Conservation (phyloP, 1,140 invertebrate genomes). For the Drosophila kanapiae region DNA sequence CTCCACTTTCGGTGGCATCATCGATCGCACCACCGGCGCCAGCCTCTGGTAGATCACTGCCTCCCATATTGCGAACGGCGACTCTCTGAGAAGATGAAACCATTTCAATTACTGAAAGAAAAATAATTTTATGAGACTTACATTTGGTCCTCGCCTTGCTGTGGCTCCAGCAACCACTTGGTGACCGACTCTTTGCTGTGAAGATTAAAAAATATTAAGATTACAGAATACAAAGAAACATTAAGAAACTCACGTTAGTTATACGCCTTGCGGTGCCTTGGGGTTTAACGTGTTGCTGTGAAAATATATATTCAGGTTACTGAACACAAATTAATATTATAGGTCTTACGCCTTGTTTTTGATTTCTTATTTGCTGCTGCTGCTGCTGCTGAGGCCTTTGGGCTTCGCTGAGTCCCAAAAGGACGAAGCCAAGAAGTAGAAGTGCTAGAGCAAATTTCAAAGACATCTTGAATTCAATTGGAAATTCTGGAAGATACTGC, state of each 20-base stretch:
- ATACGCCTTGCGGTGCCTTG: too few relatives aligned
- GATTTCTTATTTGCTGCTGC: background rate
- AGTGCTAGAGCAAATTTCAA: background rate
- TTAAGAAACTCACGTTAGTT: background rate
- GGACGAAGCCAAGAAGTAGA: background rate
- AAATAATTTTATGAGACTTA: background rate
- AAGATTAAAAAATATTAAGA: background rate
- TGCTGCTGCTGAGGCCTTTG: background rate
- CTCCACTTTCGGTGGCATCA: background rate
- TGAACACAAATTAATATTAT: background rate
- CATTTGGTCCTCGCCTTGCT: background rate
- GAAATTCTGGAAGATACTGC: background rate
- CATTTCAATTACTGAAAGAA: background rate
- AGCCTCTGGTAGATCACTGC: background rate
- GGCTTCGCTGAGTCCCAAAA: background rate
- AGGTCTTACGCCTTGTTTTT: background rate
- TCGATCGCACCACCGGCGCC: background rate
- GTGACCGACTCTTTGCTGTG: background rate
- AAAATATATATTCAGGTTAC: background rate
- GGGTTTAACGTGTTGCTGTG: background rate
- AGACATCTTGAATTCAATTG: background rate
- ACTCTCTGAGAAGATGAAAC: background rate
- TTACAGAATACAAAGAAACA: background rate
- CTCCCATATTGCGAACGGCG: background rate
- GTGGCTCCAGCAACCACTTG: background rate